Conservation (phyloP, 1,140 invertebrate genomes). For the Mesaphorura yosii region DNA sequence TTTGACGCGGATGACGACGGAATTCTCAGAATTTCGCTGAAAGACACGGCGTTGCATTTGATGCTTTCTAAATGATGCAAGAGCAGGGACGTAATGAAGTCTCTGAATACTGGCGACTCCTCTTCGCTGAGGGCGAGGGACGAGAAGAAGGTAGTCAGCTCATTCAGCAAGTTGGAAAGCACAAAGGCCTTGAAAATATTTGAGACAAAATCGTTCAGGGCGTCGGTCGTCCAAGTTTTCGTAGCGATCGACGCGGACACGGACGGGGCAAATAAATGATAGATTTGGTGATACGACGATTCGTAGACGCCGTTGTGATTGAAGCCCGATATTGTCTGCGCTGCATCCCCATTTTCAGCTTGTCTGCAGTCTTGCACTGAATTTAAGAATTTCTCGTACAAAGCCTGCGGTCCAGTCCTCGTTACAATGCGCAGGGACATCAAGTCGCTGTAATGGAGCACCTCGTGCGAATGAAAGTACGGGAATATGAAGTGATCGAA, state of each 20-base stretch:
- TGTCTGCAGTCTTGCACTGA: not conserved
- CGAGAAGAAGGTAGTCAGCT: constrained; percentile 12
- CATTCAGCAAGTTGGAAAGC: constrained; percentile 6
- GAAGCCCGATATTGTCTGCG: too few species aligned
- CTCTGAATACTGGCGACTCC: not conserved
- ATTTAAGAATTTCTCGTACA: constrained; percentile 1
- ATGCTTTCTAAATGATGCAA: not conserved
- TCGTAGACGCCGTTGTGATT: constrained; percentile 17
- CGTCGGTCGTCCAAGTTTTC: not conserved
- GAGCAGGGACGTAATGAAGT: not conserved
- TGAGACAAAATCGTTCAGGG: not conserved
- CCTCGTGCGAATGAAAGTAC: constrained; percentile 4
- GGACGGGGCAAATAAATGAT: constrained; percentile 16
- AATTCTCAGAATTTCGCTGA: not conserved
- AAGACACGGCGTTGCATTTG: not conserved
- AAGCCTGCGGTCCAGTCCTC: not conserved
- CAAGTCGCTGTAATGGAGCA: not conserved
- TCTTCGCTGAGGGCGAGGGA: not conserved
- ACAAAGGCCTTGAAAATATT: constrained; percentile 14
- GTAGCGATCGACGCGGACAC: not conserved
- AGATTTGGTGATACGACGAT: constrained; percentile 10
- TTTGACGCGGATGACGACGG: not conserved
- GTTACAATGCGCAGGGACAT: constrained; percentile 6
- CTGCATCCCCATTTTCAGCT: not conserved
- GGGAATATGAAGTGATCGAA: constrained; percentile 9